Evolutionary conservation across 2,888 invertebrate species (phyloP).

Genomic region (Microplitis deprimator): DNA sequence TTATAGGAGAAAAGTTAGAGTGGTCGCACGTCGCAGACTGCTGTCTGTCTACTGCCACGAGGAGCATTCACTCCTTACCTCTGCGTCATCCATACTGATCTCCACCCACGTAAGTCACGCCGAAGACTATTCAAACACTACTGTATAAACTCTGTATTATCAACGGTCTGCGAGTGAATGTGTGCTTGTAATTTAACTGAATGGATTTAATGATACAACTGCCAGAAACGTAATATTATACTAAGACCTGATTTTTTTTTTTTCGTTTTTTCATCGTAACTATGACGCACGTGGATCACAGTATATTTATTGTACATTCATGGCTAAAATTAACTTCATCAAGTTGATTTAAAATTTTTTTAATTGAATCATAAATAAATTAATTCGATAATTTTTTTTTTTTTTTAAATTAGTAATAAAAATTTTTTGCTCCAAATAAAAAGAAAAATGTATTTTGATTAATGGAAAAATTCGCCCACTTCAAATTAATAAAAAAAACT

Average conservation of each 20-base stretch:
- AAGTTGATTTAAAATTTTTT: no score
- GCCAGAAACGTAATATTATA: not conserved
- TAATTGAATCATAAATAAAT: no score
- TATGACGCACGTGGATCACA: not conserved
- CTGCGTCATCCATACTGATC: slow-evolving; percentile 30
- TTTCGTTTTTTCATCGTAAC: not conserved
- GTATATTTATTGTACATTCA: not conserved
- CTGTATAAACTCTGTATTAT: not conserved
- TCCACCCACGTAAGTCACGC: slow-evolving; percentile 12
- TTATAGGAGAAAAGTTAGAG: not conserved
- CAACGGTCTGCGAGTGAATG: not conserved
- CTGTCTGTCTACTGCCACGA: slow-evolving; percentile 40
- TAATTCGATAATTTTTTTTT: no score
- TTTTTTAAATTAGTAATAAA: no score
- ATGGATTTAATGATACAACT: not conserved
- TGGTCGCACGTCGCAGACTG: slow-evolving; percentile 27
- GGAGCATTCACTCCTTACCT: slow-evolving; percentile 12
- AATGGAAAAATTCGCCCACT: not conserved
- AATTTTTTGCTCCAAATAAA: no score
- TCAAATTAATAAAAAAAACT: not conserved
- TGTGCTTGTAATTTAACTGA: not conserved
- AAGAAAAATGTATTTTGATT: not conserved
- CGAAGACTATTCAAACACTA: not conserved
- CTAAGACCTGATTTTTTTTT: not conserved
- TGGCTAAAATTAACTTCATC: not conserved